Conservation (phyloP, 2,888 invertebrate genomes). For the Tipula unca region DNA sequence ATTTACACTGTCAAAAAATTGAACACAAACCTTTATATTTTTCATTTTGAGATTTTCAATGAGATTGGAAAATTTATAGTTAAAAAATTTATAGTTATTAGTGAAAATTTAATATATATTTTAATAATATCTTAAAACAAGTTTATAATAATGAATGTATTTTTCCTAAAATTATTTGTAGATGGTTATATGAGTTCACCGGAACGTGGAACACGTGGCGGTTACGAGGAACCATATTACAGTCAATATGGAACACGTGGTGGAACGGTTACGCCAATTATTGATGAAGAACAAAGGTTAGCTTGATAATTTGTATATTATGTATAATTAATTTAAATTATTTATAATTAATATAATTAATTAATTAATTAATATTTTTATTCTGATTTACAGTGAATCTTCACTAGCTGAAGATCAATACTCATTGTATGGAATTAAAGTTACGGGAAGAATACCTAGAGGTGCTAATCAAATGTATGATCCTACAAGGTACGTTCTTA, state of each 20-base stretch:
- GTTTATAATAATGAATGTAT: background rate
- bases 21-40: background rate
- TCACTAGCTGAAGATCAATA: constrained; percentile 62
- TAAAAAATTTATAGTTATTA: background rate
- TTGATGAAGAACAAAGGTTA: constrained; percentile 82
- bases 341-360: background rate
- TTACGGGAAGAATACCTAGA: constrained; percentile 48
- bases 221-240: constrained; percentile 83
- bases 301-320: too few species aligned
- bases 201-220: constrained; percentile 61
- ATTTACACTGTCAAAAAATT: background rate
- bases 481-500: constrained; percentile 36
- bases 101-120: background rate
- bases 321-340: background rate
- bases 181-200: constrained; percentile 85
- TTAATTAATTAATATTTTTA: background rate
- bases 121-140: background rate
- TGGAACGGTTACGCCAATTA: constrained; percentile 72
- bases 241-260: constrained; percentile 64
- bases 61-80: background rate
- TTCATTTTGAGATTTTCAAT: background rate
- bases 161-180: constrained; percentile 27
- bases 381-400: constrained; percentile 34
- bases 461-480: constrained; percentile 43
- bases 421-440: constrained; percentile 59